phyloP scores from a whole-genome alignment of 2,113 vertebrate genomes.

The Tiliqua scincoides region DNA sequence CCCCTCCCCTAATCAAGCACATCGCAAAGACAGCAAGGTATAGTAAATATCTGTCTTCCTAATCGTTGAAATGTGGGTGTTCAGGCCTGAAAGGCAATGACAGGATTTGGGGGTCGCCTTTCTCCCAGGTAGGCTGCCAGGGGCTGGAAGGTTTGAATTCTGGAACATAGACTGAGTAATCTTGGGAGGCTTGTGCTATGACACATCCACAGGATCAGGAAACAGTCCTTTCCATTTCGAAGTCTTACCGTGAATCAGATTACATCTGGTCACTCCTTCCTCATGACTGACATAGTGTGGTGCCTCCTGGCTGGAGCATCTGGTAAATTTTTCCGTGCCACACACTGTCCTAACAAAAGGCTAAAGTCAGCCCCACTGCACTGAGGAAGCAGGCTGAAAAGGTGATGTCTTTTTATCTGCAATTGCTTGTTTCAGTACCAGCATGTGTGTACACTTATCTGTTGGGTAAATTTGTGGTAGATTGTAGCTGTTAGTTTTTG shows the following conservation, averaged over 20 bases:
- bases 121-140: no score
- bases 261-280: background rate
- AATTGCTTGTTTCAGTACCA: slow-evolving; percentile 62
- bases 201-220: slow-evolving; percentile 24
- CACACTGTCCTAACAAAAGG: fast-evolving
- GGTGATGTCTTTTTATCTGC: slow-evolving; percentile 65
- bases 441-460: slow-evolving; percentile 44
- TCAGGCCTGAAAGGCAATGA: background rate
- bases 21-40: background rate
- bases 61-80: background rate
- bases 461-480: slow-evolving; percentile 64
- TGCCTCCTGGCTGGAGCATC: background rate
- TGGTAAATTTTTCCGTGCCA: fast-evolving
- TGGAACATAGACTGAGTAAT: background rate
- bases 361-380: background rate
- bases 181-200: background rate
- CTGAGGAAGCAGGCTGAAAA: slow-evolving; percentile 47
- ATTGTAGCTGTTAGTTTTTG: slow-evolving; percentile 63
- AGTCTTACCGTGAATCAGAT: no score
- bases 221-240: slow-evolving; percentile 45
- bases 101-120: background rate
- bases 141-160: fast-evolving
- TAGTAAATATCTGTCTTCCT: no score
- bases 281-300: background rate
- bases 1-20: background rate